A percentile compares a stretch with the other conserved stretches of the same genome.
Evolutionary conservation across 2,797 vertebrate genomes (phyloP).

Genomic region (Melanotaenia boesemani): DNA sequence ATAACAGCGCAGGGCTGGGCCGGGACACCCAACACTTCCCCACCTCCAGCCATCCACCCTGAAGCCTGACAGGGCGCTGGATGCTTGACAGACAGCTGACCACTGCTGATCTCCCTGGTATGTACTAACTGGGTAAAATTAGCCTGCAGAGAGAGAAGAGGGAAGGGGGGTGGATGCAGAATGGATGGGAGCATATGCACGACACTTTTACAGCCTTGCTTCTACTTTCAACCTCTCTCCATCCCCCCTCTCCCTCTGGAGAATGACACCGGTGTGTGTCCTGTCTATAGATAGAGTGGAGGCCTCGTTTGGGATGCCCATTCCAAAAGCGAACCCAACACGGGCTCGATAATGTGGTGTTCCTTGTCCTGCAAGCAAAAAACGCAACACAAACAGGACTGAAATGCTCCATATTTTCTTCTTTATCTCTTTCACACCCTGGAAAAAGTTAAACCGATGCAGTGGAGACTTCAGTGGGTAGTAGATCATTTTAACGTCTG

Average conservation of each 20-base stretch:
- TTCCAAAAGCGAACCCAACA: constrained; percentile 33
- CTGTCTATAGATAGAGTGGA: constrained; percentile 67
- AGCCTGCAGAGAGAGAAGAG: constrained; percentile 27
- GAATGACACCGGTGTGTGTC: constrained; percentile 55
- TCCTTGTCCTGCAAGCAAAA: constrained; percentile 28
- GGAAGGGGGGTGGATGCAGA: not conserved
- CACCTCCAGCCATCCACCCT: constrained; percentile 43
- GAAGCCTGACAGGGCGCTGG: constrained; percentile 47
- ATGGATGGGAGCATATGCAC: constrained; percentile 50
- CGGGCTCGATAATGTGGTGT: constrained; percentile 20
- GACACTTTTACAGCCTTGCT: constrained; percentile 67
- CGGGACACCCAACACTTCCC: constrained; percentile 59
- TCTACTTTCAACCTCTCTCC: constrained; percentile 57
- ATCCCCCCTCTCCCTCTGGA: constrained; percentile 19
- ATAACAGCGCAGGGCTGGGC: constrained; percentile 8
- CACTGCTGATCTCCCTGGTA: constrained; percentile 64
- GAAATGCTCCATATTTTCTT: too few relatives aligned
- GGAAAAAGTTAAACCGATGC: too few relatives aligned
- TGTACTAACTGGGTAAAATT: constrained; percentile 72
- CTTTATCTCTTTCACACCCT: too few relatives aligned
- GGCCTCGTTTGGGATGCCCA: constrained; percentile 36
- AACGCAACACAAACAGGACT: too few relatives aligned
- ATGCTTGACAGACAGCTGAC: constrained; percentile 72
- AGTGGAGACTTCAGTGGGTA: too few relatives aligned
- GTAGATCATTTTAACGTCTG: too few relatives aligned